Evolutionary conservation across 2,888 invertebrate genomes (phyloP), one percentile per base, ranked within the genome.

Genomic region (Trichacis sp.): DNA sequence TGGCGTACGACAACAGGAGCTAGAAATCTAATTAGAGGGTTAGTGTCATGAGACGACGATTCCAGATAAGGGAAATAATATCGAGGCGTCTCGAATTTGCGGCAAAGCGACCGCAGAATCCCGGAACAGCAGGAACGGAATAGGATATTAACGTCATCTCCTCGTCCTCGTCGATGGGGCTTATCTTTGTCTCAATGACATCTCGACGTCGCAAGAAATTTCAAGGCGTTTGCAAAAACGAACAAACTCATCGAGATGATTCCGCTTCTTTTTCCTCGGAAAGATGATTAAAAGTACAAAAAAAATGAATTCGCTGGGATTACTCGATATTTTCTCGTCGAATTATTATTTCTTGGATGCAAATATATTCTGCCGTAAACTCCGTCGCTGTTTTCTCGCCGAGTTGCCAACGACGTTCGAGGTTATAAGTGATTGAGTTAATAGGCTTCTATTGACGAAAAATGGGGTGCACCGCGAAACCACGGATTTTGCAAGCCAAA

Each of bases 41-140:
- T 66, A 66, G 53, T 62, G 43, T 64, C 64, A 69, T 60, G 62
- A 69, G 67, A 67, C 68, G 67, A 69, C 67, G 58, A 69, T 69
- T 71, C 57, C 47, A 71, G 68, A 71, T 71, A 67, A 64, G 68
- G 55, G 61, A 68, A 62, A 63, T 65, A 64, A 61, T 64, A 65
- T 65, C 54, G 48, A 57, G n/a, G 46, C 55, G 54, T n/a, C 51
- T 38, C 42, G 55, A 15, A 51, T 64, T 42, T 53, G 58, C 53
- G 55, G 46, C 50, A 51, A 48, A 46, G 51, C 46, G 42, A 49
- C 50, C 38, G 45, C 42, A 36, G 49, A n/a, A 47, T 51, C 36
- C 47, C 48, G 51, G 58, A 62, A 65, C 53, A 57, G 58, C 63
- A 56, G 62, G 59, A 67, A 54, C 60, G 60, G 59, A 51, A 57